Percentiles rank a stretch among this genome's conserved stretches.
phyloP scores from a whole-genome alignment of 2,888 invertebrate genomes.

The Tineola bisselliella region DNA sequence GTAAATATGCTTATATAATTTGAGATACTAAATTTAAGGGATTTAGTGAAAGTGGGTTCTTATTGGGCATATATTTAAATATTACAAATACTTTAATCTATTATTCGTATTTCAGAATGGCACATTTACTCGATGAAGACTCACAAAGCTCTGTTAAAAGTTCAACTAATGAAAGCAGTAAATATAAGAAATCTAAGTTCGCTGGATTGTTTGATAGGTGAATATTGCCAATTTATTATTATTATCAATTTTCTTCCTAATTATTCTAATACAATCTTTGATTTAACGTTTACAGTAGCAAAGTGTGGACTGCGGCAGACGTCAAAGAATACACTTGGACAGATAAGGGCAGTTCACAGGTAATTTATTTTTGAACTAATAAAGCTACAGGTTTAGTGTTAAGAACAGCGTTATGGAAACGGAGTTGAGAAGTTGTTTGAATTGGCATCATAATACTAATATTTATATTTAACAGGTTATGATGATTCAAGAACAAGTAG shows the following conservation, averaged over 20 bases:
- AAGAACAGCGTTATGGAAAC: no score
- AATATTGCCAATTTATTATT: conserved; percentile 4
- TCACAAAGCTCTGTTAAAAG: conserved; percentile 87
- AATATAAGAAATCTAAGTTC: conserved; percentile 58
- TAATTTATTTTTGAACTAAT: neutral
- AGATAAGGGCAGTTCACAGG: neutral
- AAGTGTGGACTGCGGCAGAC: conserved; percentile 82
- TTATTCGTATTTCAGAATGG: conserved; percentile 35
- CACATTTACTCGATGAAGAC: conserved; percentile 73
- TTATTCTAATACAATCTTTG: neutral
- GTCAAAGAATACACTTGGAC: conserved; percentile 97
- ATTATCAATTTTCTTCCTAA: neutral
- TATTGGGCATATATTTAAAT: no score
- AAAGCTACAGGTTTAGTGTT: no score
- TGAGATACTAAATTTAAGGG: no score
- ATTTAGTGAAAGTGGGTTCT: no score
- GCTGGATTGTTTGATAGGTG: conserved; percentile 62
- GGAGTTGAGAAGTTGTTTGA: no score
- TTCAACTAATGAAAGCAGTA: conserved; percentile 73
- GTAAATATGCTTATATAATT: conserved; percentile 29
- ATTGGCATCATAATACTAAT: neutral
- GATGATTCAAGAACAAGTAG: conserved; percentile 97
- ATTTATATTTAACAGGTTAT: conserved; percentile 73
- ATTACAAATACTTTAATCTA: conserved; percentile 11
- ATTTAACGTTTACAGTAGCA: conserved; percentile 33